Evolutionary conservation across 2,797 vertebrate species (phyloP), one percentile per base, ranked within the genome.

Genomic region (Hypotaenidia philippensis): DNA sequence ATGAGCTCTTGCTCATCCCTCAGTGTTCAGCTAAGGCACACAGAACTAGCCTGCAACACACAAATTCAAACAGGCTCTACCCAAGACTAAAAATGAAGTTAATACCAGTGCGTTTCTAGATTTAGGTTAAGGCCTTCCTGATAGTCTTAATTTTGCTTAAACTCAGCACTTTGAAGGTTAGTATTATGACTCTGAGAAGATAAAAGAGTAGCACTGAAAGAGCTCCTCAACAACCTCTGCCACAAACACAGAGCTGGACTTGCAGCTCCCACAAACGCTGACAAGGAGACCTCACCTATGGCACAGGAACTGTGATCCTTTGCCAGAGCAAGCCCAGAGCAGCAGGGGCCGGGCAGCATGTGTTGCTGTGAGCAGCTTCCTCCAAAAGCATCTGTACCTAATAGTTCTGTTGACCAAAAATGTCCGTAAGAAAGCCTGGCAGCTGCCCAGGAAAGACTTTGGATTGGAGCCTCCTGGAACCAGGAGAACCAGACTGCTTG

Each of bases 211-310:
- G 38, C 0, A 0, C 41, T 5, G 34, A 17, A 64, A 29, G 32
- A 47, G 26, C 41, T 63, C 34, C 55, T 81, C 10, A 36, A 21
- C 6, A 17, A 10, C 27, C 21, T 49, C n/a, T 86, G 45, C 50
- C 38, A n/a, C 1, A 3, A 32, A 22, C 11, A 32, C 5, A 13
- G 20, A 72, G 49, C 44, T 38, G 40, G 6, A 55, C 41, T 34
- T 11, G 32, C 71, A 49, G 56, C 57, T 72, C 5, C 85, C 41
- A 8, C 1, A 5, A 22, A n/a, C 4, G 1, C 32, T 1, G 1
- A 26, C 19, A 34, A 26, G 71, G 63, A 91, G 29, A 69, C 36
- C 31, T 72, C 45, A 50, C 50, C 63, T 47, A 3, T 3, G 2
- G 69, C 70, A 68, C 25, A 57, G 74, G 47, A 70, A 26, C 65